Percentiles rank a stretch among this genome's conserved stretches.
Conservation (phyloP, 1,140 invertebrate species). For the Drosophila nannoptera region DNA sequence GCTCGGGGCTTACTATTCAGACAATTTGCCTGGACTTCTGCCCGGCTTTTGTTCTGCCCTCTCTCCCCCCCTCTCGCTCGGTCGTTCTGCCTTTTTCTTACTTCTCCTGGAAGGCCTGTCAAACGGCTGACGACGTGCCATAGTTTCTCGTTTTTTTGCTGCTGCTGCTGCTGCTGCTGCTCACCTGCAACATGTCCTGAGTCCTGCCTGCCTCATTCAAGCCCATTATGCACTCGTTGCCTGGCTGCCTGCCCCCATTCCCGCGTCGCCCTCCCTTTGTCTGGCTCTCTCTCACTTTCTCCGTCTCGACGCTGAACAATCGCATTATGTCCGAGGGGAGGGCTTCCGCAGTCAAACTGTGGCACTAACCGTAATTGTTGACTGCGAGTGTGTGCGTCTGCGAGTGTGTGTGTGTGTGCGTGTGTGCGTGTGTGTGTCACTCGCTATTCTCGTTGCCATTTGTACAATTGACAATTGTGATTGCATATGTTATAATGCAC, state of each 20-base stretch:
- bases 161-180: not conserved
- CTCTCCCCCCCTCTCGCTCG: not conserved
- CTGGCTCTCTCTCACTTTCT: not conserved
- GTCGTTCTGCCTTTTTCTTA: not conserved
- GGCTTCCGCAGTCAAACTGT: slow-evolving; percentile 64
- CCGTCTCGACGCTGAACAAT: slow-evolving; percentile 46
- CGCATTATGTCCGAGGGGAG: slow-evolving; percentile 58
- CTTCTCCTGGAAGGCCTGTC: slow-evolving; percentile 55
- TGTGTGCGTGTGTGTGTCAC: slow-evolving; percentile 2
- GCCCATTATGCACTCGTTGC: slow-evolving; percentile 67
- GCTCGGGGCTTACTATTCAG: slow-evolving; percentile 32
- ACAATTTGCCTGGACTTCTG: slow-evolving; percentile 56
- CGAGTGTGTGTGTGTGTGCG: slow-evolving; percentile 1
- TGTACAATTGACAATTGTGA: slow-evolving; percentile 74
- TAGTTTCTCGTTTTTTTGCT: slow-evolving; percentile 24
- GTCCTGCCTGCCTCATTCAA: slow-evolving; percentile 43
- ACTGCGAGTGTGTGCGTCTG: slow-evolving; percentile 51
- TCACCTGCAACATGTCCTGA: slow-evolving; percentile 64
- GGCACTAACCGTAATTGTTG: slow-evolving; percentile 74
- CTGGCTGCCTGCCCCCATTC: slow-evolving; percentile 44
- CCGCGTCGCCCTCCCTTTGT: slow-evolving; percentile 33
- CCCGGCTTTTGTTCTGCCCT: slow-evolving; percentile 22
- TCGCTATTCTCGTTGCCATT: slow-evolving; percentile 55
- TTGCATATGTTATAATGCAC: slow-evolving; percentile 72
- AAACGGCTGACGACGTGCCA: slow-evolving; percentile 60